Percentiles rank a stretch among this genome's conserved stretches.
These are phyloP conservation scores for Drosophila dunni DNA, from an alignment of 1,140 invertebrate species.

Conservation along the genomic window DNA sequence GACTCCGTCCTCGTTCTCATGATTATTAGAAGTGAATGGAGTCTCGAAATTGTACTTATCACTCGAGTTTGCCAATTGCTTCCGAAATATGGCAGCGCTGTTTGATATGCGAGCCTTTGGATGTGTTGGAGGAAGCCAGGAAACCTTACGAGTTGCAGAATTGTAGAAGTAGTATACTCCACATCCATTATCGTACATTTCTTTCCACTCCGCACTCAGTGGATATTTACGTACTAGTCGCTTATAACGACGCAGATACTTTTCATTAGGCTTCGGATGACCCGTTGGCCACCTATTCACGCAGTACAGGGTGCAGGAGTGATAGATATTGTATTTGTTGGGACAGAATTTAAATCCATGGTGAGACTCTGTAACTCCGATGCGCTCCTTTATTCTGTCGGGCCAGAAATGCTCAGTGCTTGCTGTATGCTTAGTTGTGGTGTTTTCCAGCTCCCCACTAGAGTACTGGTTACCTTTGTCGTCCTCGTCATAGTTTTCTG, in stretches of 20 bases:
- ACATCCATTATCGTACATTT: conserved; percentile 95
- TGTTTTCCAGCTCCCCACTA: conserved; percentile 25
- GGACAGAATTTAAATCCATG: conserved; percentile 93
- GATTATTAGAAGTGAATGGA: conserved; percentile 14
- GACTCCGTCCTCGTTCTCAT: conserved; percentile 35
- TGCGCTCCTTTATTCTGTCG: conserved; percentile 85
- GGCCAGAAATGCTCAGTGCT: conserved; percentile 85
- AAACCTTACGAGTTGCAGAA: conserved; percentile 86
- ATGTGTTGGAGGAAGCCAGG: conserved; percentile 96
- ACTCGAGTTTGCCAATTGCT: conserved; percentile 85
- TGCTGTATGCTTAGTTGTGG: conserved; percentile 62
- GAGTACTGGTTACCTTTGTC: conserved; percentile 48
- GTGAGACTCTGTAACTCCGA: conserved; percentile 86
- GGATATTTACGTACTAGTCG: conserved; percentile 95
- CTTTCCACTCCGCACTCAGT: conserved; percentile 95
- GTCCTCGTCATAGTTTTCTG: conserved; percentile 92
- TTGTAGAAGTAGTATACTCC: conserved; percentile 84
- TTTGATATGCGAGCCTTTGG: conserved; percentile 93
- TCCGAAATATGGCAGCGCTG: conserved; percentile 92
- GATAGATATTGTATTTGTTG: conserved; percentile 98
- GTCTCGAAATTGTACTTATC: conserved; percentile 62
- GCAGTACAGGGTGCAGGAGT: conserved; percentile 96
- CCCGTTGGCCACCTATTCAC: conserved; percentile 94
- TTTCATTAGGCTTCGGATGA: conserved; percentile 88
- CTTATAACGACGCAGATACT: conserved; percentile 90